Evolutionary conservation across 2,797 vertebrate genomes (phyloP), one percentile per base, ranked within the genome.

Genomic region (Gallinago solitaria): DNA sequence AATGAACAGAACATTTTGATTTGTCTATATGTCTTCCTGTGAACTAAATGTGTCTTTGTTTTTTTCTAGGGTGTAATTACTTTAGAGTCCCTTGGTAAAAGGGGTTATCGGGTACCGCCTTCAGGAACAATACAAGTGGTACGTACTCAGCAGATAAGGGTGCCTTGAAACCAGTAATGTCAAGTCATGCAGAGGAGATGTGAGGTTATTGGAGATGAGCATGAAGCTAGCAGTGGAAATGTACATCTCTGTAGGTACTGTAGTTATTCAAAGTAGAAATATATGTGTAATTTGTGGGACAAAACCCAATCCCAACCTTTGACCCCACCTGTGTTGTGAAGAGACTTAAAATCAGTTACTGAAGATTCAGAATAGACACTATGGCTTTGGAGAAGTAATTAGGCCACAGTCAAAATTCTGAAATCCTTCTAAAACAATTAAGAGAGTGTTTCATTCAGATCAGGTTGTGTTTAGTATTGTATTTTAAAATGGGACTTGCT

Each of bases 81-180:
- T 98, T 98, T 99, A 98, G 99, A 99, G 98, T 98, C 99, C 98
- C 98, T 99, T 98, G 99, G 99, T 80, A 99, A 99, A 98, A 99
- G 99, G 98, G 99, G 99, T 98, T 99, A 99, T 96, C 99, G 99
- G 93, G 99, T 99, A 98, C 99, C 99, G 98, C 98, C 99, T 98
- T 99, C 99, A 99, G 99, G 99, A 99, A 99, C 99, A 98, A 99
- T 99, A 98, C 99, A 99, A 99, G 99, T 99, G 99, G 99, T 99
- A 98, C 86, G 99, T 96, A 97, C 93, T 95, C 79, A 84, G 90
- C 83, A 88, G 53, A 65, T 95, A 56, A 12, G 57, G 95, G 89
- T 90, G 95, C 54, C 89, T 86, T 93, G 92, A 95, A 94, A 97
- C 75, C 68, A 84, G 77, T 94, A 25, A 88, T 90, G 53, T 11